Base-by-base conservation (phyloP, 2,888 invertebrate genomes). In the Acheta domesticus region DNA sequence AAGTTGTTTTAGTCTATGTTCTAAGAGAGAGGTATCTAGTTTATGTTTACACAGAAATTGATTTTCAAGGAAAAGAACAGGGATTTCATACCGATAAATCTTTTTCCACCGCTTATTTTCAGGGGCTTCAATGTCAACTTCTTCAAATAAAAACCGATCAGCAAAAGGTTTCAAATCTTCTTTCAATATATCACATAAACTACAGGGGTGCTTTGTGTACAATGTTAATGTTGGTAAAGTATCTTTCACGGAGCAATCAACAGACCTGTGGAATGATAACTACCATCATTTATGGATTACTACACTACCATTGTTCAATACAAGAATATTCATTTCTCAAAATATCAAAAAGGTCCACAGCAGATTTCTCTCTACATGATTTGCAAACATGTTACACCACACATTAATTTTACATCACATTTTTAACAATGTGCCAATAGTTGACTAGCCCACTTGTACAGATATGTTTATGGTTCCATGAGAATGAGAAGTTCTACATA, bases 21-120 rank as follows among this genome's bases (percentile, higher is more conserved):
- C 36, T 14, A 81, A 76, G 16, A 48, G 21, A 21, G 21, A 74
- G 2, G 20, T 88, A 86, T 94, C 90, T 83, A 95, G 87, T 81
- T 87, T 89, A 86, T 94, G 93, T 89, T 93, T 94, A 85, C 94
- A 94, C 76, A 97, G 88, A 87, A 91, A 96, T 84, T 92, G 90
- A 11, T 93, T 94, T 87, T 96, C 93, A 12, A 96, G 88, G 87
- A 96, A 95, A 83, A 97, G 87, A 12, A 97, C 96, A 75, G 97
- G 96, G 85, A 97, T 96, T 85, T 97, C 96, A 85, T 92, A 90
- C 82, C 92, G 90, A 85, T 95, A 97, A 76, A 94, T 88, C 81
- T 92, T 89, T 80, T 92, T 88, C 90, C 92, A 95, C 79, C 90
- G 88, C 62, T 93, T 85, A 86, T 96, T 95, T 84, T 92, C 92